Conservation (phyloP, 2,113 vertebrate species). For the Microtus montanus region DNA sequence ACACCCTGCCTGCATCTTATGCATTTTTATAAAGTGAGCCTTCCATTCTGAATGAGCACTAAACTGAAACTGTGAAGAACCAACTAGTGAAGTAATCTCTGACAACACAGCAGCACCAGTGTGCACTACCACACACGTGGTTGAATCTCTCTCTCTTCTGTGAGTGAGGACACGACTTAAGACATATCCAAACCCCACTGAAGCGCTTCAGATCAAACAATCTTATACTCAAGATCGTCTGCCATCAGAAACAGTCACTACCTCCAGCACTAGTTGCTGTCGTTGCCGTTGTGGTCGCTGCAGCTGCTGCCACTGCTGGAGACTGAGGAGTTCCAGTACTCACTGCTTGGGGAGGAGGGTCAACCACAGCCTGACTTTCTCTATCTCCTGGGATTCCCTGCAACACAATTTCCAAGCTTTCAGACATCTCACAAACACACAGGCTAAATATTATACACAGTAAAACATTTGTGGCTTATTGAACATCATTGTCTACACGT, state of each 20-base stretch:
- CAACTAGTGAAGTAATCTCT: neutral
- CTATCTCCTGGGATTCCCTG: constrained; percentile 94
- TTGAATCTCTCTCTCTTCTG: neutral
- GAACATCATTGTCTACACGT: neutral
- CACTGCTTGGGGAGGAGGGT: constrained; percentile 85
- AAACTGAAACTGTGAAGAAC: constrained; percentile 1
- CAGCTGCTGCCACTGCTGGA: constrained; percentile 83
- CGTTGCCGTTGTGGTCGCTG: constrained; percentile 81
- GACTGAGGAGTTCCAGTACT: constrained; percentile 86
- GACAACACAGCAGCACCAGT: neutral
- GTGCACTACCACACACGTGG: neutral
- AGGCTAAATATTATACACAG: constrained; percentile 16
- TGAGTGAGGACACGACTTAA: neutral
- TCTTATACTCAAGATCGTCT: neutral
- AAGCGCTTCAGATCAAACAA: neutral
- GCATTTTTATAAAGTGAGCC: neutral
- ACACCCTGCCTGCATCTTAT: neutral
- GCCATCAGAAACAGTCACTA: constrained; percentile 55
- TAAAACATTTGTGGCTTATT: constrained; percentile 9
- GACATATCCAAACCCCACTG: constrained; percentile 1
- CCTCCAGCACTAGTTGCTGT: constrained; percentile 86
- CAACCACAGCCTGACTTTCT: constrained; percentile 85
- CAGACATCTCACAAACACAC: constrained; percentile 14
- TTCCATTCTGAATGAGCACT: neutral
- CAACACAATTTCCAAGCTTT: constrained; percentile 69